phyloP scores from a whole-genome alignment of 2,797 vertebrate species.

The Ispidina picta region DNA sequence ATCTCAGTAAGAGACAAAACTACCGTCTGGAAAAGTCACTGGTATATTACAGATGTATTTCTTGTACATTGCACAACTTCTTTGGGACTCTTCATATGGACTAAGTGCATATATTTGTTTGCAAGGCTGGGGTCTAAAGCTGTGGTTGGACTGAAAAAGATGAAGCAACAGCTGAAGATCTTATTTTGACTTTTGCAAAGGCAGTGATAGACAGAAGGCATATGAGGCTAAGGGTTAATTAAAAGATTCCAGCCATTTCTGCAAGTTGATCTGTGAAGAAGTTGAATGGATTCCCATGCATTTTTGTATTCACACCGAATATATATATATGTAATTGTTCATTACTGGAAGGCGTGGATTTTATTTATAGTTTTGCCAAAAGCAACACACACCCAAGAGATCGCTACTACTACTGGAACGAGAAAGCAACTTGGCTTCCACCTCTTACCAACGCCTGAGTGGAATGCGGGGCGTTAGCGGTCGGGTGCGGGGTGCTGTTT shows the following conservation, averaged over 20 bases:
- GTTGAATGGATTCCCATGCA: not conserved
- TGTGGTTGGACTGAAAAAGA: not conserved
- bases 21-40: not conserved
- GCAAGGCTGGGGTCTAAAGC: not conserved
- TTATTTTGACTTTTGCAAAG: not conserved
- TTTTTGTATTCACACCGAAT: not conserved
- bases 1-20: not conserved
- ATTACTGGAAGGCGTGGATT: not conserved
- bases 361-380: slow-evolving; percentile 35
- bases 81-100: not conserved
- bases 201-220: not conserved
- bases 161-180: not conserved
- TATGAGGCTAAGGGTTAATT: slow-evolving; percentile 21
- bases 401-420: not conserved
- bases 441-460: not conserved
- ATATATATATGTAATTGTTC: not conserved
- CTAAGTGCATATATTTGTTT: not conserved
- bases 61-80: not conserved
- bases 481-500: too few relatives aligned
- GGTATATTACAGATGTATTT: not conserved
- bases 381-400: not conserved
- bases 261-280: not conserved
- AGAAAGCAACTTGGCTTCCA: not conserved
- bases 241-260: slow-evolving; percentile 25
- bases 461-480: too few relatives aligned